Evolutionary conservation across 1,140 invertebrate genomes (phyloP).

Genomic region (Eufriesea mexicana): DNA sequence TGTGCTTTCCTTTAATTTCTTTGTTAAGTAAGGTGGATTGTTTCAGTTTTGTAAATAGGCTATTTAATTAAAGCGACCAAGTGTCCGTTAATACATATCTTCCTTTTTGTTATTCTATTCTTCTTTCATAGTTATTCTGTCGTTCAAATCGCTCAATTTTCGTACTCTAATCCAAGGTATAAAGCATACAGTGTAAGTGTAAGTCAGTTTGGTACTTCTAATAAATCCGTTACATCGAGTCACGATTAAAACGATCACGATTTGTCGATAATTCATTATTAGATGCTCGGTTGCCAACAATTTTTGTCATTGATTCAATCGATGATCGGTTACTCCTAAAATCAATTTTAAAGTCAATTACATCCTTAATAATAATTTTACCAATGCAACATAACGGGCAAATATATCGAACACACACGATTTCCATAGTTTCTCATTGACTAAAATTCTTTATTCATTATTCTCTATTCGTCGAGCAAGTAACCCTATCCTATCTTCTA

Average conservation of each 20-base stretch:
- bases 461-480: neutral
- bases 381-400: no score
- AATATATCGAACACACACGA: neutral
- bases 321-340: neutral
- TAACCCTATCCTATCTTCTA: neutral
- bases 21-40: slow-evolving; percentile 3
- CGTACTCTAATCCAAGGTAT: neutral
- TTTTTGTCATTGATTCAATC: neutral
- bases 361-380: neutral
- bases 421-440: neutral
- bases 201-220: neutral
- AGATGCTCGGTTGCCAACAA: neutral
- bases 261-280: neutral
- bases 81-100: neutral
- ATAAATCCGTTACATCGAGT: neutral
- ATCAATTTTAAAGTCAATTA: neutral
- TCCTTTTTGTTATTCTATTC: neutral
- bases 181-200: neutral
- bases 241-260: neutral
- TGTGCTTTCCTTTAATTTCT: slow-evolving; percentile 5
- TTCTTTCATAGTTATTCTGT: neutral
- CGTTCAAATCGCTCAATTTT: neutral
- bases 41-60: slow-evolving; percentile 24
- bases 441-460: no score
- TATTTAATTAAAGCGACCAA: slow-evolving; percentile 19